Percentiles rank a stretch among this genome's conserved stretches.
Evolutionary conservation across 2,888 invertebrate genomes (phyloP).

Genomic region (Synanthedon myopaeformis): DNA sequence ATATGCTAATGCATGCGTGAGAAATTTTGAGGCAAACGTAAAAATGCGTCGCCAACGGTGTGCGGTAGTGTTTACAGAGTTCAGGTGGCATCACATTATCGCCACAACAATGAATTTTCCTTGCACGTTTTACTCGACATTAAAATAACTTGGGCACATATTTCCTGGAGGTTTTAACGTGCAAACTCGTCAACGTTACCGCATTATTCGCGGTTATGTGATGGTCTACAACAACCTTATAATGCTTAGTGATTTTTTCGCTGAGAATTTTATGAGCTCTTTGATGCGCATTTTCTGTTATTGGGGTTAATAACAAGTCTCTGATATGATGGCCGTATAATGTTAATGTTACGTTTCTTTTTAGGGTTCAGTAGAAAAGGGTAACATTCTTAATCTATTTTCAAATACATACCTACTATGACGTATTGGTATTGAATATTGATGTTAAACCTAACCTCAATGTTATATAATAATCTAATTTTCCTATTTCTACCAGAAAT

Average conservation of each 20-base stretch:
- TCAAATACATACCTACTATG: too few species aligned
- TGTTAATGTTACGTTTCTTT: too few species aligned
- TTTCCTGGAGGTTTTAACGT: constrained; percentile 8
- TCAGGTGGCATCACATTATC: not conserved
- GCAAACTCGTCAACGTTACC: constrained; percentile 9
- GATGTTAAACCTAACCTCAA: too few species aligned
- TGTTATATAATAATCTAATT: too few species aligned
- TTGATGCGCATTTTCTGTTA: not conserved
- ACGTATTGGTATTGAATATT: too few species aligned
- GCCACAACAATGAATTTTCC: not conserved
- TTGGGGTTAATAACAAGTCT: not conserved
- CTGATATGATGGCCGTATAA: not conserved
- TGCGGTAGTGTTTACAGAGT: too few species aligned
- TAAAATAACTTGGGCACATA: constrained; percentile 8
- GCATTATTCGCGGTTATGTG: constrained; percentile 5
- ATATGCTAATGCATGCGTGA: too few species aligned
- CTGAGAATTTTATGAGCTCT: not conserved
- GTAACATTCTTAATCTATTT: too few species aligned
- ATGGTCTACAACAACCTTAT: not conserved
- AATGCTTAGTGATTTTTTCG: not conserved
- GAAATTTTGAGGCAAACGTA: too few species aligned
- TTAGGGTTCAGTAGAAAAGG: too few species aligned
- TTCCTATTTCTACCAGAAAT: too few species aligned
- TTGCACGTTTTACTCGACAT: constrained; percentile 3
- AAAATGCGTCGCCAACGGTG: too few species aligned